Base-by-base conservation (phyloP, 2,113 vertebrate species). In the Sylvietta virens region DNA sequence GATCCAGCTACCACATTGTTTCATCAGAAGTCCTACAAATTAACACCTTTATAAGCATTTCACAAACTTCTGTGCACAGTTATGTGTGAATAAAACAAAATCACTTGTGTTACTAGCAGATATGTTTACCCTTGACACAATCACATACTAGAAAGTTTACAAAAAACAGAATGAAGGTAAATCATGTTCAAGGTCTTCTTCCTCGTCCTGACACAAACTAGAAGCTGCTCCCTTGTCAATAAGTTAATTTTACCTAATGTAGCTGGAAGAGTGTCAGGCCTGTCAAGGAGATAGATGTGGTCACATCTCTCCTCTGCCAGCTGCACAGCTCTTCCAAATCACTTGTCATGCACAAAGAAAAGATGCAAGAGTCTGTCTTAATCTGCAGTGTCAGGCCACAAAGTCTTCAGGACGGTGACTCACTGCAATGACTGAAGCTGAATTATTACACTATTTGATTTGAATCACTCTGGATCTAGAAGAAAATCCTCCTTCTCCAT, bases 401-500 rank as follows among this genome's bases (percentile, higher is more conserved):
- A 72, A 94, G 96, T 92, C 96, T 95, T 88, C 79, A 83, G 82
- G 85, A 95, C 88, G 91, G 88, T 97, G 97, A 97, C 96, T 97
- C 95, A 97, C 60, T 69, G 66, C 90, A 93, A 30, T 71, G 81
- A 78, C 82, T 87, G 86, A 61, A 73, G 81, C 15, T 83, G 92
- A 97, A 81, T 95, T 85, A 92, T 44, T 35, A 24, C 69, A 18
- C 86, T 90, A 51, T 74, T 88, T 90, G 15, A 86, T 76, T 90
- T 73, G 51, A 97, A 94, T 89, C 70, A 78, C 47, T 92, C 69
- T 86, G 39, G 70, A 51, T 70, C 51, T 71, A 94, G 83, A 39
- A 71, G 84, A 92, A 94, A 86, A 64, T 74, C 87, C 81, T 87
- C 35, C 56, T 81, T 62, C 87, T 86, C 92, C 60, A 47, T 62